Conservation (phyloP, 2,888 invertebrate genomes). For the Ecliptopera silaceata region DNA sequence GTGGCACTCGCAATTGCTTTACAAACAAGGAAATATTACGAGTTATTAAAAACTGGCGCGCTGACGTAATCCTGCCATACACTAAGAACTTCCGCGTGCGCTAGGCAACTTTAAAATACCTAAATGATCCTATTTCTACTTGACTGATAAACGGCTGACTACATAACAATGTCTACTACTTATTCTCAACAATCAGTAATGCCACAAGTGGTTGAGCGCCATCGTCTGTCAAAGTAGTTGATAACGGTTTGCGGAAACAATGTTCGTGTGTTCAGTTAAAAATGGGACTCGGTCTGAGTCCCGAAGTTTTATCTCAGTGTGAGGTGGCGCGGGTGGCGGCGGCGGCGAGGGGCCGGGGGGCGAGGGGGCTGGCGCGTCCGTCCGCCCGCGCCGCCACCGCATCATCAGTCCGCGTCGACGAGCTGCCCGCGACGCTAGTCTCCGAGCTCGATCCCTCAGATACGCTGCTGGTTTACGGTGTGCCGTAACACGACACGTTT, state of each 20-base stretch:
- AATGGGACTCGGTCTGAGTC: constrained; percentile 75
- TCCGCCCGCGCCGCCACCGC: constrained; percentile 77
- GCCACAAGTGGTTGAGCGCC: constrained; percentile 46
- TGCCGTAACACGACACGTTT: constrained; percentile 83
- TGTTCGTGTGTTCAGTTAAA: constrained; percentile 65
- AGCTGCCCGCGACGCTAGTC: constrained; percentile 77
- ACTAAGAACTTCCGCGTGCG: constrained; percentile 76
- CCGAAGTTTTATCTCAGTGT: constrained; percentile 78
- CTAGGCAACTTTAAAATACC: constrained; percentile 52
- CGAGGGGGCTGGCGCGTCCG: constrained; percentile 64
- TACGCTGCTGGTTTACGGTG: constrained; percentile 83
- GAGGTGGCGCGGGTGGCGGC: constrained; percentile 56
- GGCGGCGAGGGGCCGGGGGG: constrained; percentile 49
- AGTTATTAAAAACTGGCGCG: constrained; percentile 79
- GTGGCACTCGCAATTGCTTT: constrained; percentile 53
- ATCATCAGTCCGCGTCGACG: constrained; percentile 79
- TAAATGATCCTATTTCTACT: constrained; percentile 44
- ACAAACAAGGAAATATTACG: constrained; percentile 77
- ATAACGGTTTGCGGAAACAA: constrained; percentile 74
- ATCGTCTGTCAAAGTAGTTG: constrained; percentile 50
- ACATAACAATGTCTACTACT: constrained; percentile 8
- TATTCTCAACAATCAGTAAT: constrained; percentile 29
- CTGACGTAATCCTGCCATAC: constrained; percentile 73
- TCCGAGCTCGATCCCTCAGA: constrained; percentile 80
- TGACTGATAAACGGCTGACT: constrained; percentile 9